phyloP scores from a whole-genome alignment of 2,797 vertebrate genomes.

The Cichlasoma orientale region DNA sequence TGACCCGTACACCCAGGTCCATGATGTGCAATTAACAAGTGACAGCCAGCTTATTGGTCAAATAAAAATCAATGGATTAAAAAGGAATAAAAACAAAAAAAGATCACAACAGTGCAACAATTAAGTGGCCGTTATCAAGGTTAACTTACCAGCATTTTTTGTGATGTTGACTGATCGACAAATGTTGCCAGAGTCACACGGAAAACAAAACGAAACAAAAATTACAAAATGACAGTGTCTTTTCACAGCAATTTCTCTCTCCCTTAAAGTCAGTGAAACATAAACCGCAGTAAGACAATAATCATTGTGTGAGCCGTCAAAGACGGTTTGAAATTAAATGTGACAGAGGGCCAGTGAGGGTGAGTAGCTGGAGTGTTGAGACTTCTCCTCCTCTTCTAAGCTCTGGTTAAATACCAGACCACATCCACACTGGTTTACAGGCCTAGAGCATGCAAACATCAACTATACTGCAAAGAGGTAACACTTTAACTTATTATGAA shows the following conservation, averaged over 20 bases:
- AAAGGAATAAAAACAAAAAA: conserved; percentile 47
- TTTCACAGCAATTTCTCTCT: conserved; percentile 67
- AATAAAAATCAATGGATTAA: conserved; percentile 77
- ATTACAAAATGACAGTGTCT: conserved; percentile 81
- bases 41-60: conserved; percentile 79
- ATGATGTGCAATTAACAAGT: conserved; percentile 81
- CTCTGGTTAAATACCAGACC: conserved; percentile 23
- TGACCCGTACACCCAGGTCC: conserved; percentile 77
- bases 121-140: conserved; percentile 81
- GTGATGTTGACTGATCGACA: conserved; percentile 88
- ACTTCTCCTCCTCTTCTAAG: neutral
- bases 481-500: conserved; percentile 19
- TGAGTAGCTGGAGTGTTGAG: conserved; percentile 13
- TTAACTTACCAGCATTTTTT: conserved; percentile 90
- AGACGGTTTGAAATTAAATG: conserved; percentile 12
- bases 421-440: conserved; percentile 1
- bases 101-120: conserved; percentile 83
- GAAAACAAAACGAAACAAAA: conserved; percentile 85
- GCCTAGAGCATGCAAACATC: conserved; percentile 30
- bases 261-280: conserved; percentile 50
- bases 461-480: neutral
- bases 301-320: conserved; percentile 18
- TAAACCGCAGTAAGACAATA: conserved; percentile 11
- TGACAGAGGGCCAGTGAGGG: conserved; percentile 23
- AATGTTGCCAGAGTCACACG: conserved; percentile 86